Percentiles rank a stretch among this genome's conserved stretches.
phyloP scores from a whole-genome alignment of 1,140 invertebrate species.

The Varroa destructor region DNA sequence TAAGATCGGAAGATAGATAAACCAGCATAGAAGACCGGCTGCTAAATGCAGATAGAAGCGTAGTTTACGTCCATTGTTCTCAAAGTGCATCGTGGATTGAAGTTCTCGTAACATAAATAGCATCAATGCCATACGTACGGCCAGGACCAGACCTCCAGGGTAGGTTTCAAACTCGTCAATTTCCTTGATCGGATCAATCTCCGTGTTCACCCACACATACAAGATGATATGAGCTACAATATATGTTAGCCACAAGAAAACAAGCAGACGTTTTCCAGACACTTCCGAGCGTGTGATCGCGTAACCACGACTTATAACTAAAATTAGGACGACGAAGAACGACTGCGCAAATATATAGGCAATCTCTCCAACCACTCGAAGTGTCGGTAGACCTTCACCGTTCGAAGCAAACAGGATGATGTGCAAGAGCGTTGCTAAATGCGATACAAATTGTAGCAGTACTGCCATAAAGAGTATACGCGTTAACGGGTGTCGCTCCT shows the following conservation, averaged over 20 bases:
- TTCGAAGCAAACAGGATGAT: conserved; percentile 74
- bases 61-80: conserved; percentile 74
- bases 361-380: conserved; percentile 73
- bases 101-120: conserved; percentile 85
- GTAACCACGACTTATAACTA: conserved; percentile 90
- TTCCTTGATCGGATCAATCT: conserved; percentile 87
- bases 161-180: conserved; percentile 93
- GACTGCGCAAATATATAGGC: conserved; percentile 79
- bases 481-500: conserved; percentile 78
- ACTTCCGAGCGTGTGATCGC: conserved; percentile 78
- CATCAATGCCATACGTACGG: conserved; percentile 75
- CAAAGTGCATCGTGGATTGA: conserved; percentile 77
- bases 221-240: conserved; percentile 75
- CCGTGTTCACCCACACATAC: conserved; percentile 92
- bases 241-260: conserved; percentile 80
- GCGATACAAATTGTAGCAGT: conserved; percentile 64
- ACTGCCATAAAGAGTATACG: conserved; percentile 74
- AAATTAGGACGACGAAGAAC: conserved; percentile 79
- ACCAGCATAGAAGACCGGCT: conserved; percentile 92
- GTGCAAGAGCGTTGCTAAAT: conserved; percentile 74
- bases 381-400: conserved; percentile 63
- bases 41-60: conserved; percentile 91
- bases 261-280: conserved; percentile 66
- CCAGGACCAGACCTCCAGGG: conserved; percentile 82
- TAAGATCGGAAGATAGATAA: conserved; percentile 86